Evolutionary conservation across 2,113 vertebrate species (phyloP).

Genomic region (Syngnathoides biaculeatus): DNA sequence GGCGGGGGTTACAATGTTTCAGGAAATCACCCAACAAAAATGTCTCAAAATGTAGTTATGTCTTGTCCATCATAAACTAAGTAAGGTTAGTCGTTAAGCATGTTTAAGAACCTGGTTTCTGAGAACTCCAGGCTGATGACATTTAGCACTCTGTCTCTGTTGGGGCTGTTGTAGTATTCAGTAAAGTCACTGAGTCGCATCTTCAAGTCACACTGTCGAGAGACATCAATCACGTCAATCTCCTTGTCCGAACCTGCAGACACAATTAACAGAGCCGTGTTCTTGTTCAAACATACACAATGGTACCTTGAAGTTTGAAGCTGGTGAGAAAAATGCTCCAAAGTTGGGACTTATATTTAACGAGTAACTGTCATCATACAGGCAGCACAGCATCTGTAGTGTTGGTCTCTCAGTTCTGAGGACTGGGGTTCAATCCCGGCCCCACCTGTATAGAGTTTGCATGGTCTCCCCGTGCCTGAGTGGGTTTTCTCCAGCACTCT

Average conservation of each 20-base stretch:
- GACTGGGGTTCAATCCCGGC: too few relatives aligned
- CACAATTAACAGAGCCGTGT: background rate
- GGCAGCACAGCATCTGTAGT: too few relatives aligned
- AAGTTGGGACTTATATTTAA: too few relatives aligned
- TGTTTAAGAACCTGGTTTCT: constrained; percentile 80
- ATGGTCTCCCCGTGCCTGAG: too few relatives aligned
- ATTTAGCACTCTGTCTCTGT: constrained; percentile 85
- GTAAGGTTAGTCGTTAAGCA: background rate
- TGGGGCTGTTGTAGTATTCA: constrained; percentile 84
- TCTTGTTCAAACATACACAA: background rate
- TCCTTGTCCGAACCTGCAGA: constrained; percentile 82
- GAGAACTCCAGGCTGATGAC: constrained; percentile 94
- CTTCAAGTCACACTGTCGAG: constrained; percentile 84
- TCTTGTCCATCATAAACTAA: background rate
- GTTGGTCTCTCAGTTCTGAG: too few relatives aligned
- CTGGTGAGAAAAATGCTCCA: too few relatives aligned
- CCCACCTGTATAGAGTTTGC: too few relatives aligned
- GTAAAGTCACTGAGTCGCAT: constrained; percentile 90
- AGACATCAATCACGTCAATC: constrained; percentile 91
- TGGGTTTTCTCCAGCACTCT: too few relatives aligned
- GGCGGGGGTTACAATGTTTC: too few relatives aligned
- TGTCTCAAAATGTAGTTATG: too few relatives aligned
- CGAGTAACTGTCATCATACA: too few relatives aligned
- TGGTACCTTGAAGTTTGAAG: background rate
- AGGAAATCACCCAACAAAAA: too few relatives aligned